phyloP scores from a whole-genome alignment of 1,140 invertebrate genomes.

The Cyclina sinensis region DNA sequence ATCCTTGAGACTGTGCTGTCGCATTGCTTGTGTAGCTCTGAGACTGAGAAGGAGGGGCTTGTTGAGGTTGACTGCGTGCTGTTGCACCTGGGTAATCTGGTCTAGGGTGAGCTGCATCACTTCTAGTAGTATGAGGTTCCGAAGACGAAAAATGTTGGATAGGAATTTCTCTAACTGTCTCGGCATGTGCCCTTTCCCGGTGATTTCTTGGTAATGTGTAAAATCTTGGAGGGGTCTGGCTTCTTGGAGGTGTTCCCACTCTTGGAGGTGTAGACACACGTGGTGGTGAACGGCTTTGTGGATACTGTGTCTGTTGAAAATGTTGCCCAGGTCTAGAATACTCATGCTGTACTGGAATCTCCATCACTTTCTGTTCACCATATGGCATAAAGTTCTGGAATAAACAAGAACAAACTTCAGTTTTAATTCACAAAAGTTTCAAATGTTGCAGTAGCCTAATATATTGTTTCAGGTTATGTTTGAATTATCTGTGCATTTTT shows the following conservation, averaged over 20 bases:
- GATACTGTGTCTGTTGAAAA: conserved; percentile 21
- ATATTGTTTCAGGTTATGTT: no score
- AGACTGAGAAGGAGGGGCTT: not conserved
- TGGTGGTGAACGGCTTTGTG: conserved; percentile 67
- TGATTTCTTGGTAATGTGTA: conserved; percentile 38
- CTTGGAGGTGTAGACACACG: conserved; percentile 72
- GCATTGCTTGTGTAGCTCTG: conserved; percentile 17
- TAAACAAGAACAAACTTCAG: no score
- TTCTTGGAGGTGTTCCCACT: conserved; percentile 16
- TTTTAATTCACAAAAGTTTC: no score
- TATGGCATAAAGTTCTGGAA: not conserved
- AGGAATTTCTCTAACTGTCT: conserved; percentile 60
- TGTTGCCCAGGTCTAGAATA: conserved; percentile 6
- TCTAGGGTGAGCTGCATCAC: not conserved
- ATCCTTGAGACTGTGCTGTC: conserved; percentile 25
- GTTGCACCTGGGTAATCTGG: conserved; percentile 52
- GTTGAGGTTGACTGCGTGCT: not conserved
- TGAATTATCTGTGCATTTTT: no score
- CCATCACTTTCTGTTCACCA: conserved; percentile 12
- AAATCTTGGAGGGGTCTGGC: conserved; percentile 36
- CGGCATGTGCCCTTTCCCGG: not conserved
- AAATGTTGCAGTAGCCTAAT: no score
- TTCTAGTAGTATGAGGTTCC: not conserved
- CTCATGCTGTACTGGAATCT: conserved; percentile 59
- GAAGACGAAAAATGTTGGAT: conserved; percentile 56